Percentiles rank a stretch among this genome's conserved stretches.
phyloP scores from a whole-genome alignment of 1,140 invertebrate species.

The Calliphora vicina region DNA sequence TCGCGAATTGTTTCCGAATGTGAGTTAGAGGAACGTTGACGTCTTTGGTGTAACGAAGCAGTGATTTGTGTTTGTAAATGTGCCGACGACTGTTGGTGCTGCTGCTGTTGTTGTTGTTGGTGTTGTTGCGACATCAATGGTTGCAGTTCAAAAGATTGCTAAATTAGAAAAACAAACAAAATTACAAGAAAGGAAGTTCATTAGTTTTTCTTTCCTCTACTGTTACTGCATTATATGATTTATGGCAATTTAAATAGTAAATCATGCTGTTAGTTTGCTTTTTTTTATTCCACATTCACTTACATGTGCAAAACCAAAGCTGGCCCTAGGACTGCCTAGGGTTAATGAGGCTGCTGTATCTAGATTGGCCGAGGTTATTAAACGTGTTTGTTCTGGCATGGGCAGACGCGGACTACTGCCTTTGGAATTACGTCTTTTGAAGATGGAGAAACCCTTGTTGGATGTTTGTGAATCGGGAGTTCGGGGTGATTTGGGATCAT shows the following conservation, averaged over 20 bases:
- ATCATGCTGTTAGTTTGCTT: neutral
- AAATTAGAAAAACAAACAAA: slow-evolving; percentile 33
- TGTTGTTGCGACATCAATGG: slow-evolving; percentile 51
- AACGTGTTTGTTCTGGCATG: slow-evolving; percentile 56
- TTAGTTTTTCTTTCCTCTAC: neutral
- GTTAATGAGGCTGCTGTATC: slow-evolving; percentile 57
- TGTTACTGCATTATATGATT: slow-evolving; percentile 30
- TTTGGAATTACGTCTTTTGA: slow-evolving; percentile 59
- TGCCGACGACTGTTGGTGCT: neutral
- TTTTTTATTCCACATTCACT: too few relatives aligned
- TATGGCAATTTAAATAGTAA: neutral
- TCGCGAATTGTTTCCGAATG: slow-evolving; percentile 60
- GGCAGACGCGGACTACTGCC: slow-evolving; percentile 51
- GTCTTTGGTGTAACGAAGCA: slow-evolving; percentile 31
- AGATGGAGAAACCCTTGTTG: slow-evolving; percentile 55
- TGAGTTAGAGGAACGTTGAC: slow-evolving; percentile 56
- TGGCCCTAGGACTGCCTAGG: slow-evolving; percentile 58
- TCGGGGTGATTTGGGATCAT: slow-evolving; percentile 60
- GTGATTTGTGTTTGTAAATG: neutral
- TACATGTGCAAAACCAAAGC: slow-evolving; percentile 60
- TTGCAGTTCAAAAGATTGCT: slow-evolving; percentile 61
- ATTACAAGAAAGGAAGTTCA: slow-evolving; percentile 21
- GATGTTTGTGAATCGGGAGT: slow-evolving; percentile 59
- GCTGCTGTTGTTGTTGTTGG: too few relatives aligned
- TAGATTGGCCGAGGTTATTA: slow-evolving; percentile 61